Conservation (phyloP, 1,140 invertebrate species). For the Trichonephila clavata region DNA sequence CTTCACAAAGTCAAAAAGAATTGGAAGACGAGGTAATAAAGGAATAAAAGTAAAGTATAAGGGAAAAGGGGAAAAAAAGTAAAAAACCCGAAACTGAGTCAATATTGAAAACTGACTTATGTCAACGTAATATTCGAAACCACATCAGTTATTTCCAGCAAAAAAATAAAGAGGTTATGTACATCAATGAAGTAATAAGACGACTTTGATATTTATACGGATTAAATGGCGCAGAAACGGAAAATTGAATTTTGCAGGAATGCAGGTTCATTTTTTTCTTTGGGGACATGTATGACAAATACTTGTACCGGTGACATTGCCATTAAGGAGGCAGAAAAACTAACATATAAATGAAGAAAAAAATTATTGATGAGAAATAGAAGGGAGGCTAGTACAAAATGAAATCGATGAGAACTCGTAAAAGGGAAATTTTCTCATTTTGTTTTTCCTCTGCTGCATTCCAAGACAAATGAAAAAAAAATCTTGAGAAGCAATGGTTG, state of each 20-base stretch:
- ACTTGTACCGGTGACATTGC: neutral
- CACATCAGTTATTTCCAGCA: no score
- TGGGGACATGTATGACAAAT: neutral
- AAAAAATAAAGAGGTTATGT: no score
- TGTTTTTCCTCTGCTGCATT: neutral
- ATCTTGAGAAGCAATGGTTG: neutral
- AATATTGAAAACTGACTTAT: no score
- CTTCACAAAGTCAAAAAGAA: no score
- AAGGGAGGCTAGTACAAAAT: neutral
- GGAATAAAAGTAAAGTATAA: no score
- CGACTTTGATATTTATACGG: neutral
- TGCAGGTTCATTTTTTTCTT: neutral
- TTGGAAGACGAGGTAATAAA: no score
- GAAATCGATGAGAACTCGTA: conserved; percentile 27
- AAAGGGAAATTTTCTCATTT: conserved; percentile 23
- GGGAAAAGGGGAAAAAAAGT: no score
- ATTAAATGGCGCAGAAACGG: neutral
- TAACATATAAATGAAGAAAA: neutral
- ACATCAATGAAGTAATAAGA: neutral
- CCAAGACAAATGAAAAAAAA: neutral
- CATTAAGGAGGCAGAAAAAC: neutral
- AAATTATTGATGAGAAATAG: neutral
- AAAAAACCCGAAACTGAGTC: no score
- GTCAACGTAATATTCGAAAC: no score
- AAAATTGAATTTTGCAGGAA: neutral